Conservation (phyloP, 2,888 invertebrate genomes). For the Nomada fabriciana region DNA sequence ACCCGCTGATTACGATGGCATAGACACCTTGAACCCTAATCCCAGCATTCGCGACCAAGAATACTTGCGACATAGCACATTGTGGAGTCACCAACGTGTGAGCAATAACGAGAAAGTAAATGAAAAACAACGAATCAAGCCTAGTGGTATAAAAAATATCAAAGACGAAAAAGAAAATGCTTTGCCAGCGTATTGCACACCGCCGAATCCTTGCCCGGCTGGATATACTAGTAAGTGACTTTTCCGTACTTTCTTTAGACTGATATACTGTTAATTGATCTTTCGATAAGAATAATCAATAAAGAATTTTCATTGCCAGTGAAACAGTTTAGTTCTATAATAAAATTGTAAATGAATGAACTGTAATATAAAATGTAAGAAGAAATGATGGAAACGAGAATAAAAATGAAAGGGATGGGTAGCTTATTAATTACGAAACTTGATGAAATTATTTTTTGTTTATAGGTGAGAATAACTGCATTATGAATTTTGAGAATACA, state of each 20-base stretch:
- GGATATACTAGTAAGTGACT: constrained; percentile 91
- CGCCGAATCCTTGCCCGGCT: constrained; percentile 99
- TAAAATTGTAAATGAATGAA: neutral
- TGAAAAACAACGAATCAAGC: constrained; percentile 83
- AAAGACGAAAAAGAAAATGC: constrained; percentile 96
- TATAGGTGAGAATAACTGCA: constrained; percentile 93
- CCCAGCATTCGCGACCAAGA: constrained; percentile 95
- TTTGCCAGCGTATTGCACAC: constrained; percentile 99
- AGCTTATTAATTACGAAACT: neutral
- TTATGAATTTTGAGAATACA: constrained; percentile 96
- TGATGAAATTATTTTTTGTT: constrained; percentile 55
- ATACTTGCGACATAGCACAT: constrained; percentile 91
- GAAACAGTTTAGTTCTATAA: neutral
- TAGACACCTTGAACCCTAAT: constrained; percentile 89
- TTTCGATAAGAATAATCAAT: no score
- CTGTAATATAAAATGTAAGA: neutral
- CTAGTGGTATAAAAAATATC: constrained; percentile 85
- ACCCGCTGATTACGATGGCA: constrained; percentile 89
- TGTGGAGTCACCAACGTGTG: constrained; percentile 91
- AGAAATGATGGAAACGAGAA: neutral
- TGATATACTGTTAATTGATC: no score
- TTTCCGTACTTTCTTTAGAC: neutral
- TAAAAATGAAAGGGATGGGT: neutral
- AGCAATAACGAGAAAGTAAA: constrained; percentile 84
- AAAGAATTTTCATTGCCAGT: no score